These are phyloP conservation scores for Leptoteleia sp. DNA, from an alignment of 1,140 invertebrate genomes.

Conservation along the genomic window DNA sequence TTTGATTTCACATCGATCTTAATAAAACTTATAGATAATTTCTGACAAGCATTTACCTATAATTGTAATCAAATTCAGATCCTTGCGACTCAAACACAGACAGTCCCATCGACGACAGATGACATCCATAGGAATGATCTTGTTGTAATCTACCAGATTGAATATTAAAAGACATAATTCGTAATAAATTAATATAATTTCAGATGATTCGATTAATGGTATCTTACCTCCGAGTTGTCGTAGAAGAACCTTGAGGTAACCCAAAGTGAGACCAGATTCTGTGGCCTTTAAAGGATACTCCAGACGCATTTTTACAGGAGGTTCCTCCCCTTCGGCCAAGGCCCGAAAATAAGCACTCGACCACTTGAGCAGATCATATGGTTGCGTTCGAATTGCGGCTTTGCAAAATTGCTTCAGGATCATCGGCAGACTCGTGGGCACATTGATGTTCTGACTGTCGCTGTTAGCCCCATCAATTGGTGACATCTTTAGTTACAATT, in stretches of 20 bases:
- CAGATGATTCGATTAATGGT: neutral
- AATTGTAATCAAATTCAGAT: slow-evolving; percentile 72
- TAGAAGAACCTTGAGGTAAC: slow-evolving; percentile 88
- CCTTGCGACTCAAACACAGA: slow-evolving; percentile 73
- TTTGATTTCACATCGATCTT: neutral
- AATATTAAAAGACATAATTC: too few relatives aligned
- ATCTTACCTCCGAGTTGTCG: slow-evolving; percentile 84
- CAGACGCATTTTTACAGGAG: slow-evolving; percentile 88
- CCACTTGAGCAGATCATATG: slow-evolving; percentile 92
- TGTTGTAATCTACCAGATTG: slow-evolving; percentile 76
- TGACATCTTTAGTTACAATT: slow-evolving; percentile 49
- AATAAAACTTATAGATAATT: neutral
- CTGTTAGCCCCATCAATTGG: slow-evolving; percentile 41
- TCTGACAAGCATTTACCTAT: slow-evolving; percentile 66
- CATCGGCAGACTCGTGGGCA: slow-evolving; percentile 91
- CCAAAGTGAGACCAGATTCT: slow-evolving; percentile 87
- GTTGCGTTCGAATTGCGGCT: slow-evolving; percentile 94
- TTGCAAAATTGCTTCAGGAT: slow-evolving; percentile 94
- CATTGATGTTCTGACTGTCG: slow-evolving; percentile 82
- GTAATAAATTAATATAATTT: too few relatives aligned
- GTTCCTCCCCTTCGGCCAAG: slow-evolving; percentile 84
- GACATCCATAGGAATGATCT: slow-evolving; percentile 69
- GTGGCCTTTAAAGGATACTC: slow-evolving; percentile 85
- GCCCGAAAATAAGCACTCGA: slow-evolving; percentile 90
- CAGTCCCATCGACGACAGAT: slow-evolving; percentile 74